Evolutionary conservation across 2,888 invertebrate species (phyloP).

Genomic region (Agriopis leucophaearia): DNA sequence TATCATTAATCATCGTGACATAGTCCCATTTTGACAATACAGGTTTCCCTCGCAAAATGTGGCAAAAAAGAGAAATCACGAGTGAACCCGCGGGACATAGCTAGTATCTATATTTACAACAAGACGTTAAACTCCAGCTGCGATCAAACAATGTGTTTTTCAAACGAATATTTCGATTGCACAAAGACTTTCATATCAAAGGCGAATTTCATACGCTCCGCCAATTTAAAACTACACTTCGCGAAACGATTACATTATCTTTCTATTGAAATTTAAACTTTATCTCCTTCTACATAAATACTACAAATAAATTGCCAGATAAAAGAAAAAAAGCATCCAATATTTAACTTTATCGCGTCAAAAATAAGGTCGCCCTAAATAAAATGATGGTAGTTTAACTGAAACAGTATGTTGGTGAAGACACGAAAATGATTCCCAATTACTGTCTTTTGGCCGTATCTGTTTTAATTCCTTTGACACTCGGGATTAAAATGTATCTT

Average conservation of each 20-base stretch:
- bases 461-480: constrained; percentile 55
- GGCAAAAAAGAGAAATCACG: not conserved
- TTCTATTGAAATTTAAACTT: constrained; percentile 9
- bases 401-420: constrained; percentile 21
- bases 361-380: not conserved
- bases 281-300: constrained; percentile 1
- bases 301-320: not conserved
- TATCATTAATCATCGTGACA: too few relatives aligned
- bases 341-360: not conserved
- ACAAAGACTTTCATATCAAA: constrained; percentile 37
- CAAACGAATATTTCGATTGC: constrained; percentile 36
- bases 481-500: constrained; percentile 34
- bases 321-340: not conserved
- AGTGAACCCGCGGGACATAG: not conserved
- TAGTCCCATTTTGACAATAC: too few relatives aligned
- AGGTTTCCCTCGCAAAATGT: too few relatives aligned
- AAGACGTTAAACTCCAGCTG: constrained; percentile 19
- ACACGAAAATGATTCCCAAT: constrained; percentile 58
- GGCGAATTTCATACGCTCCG: constrained; percentile 31
- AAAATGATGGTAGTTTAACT: not conserved
- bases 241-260: constrained; percentile 2
- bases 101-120: constrained; percentile 4
- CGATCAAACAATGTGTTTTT: constrained; percentile 37
- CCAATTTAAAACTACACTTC: constrained; percentile 24
- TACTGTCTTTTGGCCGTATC: constrained; percentile 51